Evolutionary conservation across 2,113 vertebrate genomes (phyloP).

Genomic region (Erythrolamprus reginae): DNA sequence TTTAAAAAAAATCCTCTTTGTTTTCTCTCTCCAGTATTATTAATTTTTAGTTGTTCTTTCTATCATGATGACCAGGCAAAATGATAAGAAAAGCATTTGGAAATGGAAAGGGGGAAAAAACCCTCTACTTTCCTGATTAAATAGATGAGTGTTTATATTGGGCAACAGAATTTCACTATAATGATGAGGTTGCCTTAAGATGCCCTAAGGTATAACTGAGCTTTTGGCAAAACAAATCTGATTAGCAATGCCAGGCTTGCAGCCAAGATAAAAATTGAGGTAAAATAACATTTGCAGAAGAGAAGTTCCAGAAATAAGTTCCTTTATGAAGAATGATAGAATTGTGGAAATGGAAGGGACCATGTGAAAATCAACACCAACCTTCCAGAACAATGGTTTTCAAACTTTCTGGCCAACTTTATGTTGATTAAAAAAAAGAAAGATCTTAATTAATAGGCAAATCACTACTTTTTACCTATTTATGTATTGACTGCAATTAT

Average conservation of each 20-base stretch:
- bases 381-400: not conserved
- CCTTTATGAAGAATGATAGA: not conserved
- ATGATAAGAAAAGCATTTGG: slow-evolving; percentile 27
- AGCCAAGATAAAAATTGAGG: not conserved
- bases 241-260: not conserved
- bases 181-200: not conserved
- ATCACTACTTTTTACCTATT: not conserved
- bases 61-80: slow-evolving; percentile 26
- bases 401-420: not conserved
- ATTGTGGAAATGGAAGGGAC: not conserved
- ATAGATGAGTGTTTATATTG: slow-evolving; percentile 10
- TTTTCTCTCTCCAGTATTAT: not conserved
- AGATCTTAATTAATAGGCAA: not conserved
- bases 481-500: not conserved
- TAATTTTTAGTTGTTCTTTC: slow-evolving; percentile 19
- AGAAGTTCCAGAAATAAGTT: not conserved
- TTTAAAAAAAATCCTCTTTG: not conserved
- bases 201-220: not conserved
- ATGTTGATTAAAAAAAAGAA: not conserved
- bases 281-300: not conserved
- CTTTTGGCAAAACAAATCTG: not conserved
- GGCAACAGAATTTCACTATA: not conserved
- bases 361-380: not conserved
- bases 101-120: not conserved
- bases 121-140: slow-evolving; percentile 14